Base-by-base conservation (phyloP, 2,888 invertebrate species). In the Heliconius erato region DNA sequence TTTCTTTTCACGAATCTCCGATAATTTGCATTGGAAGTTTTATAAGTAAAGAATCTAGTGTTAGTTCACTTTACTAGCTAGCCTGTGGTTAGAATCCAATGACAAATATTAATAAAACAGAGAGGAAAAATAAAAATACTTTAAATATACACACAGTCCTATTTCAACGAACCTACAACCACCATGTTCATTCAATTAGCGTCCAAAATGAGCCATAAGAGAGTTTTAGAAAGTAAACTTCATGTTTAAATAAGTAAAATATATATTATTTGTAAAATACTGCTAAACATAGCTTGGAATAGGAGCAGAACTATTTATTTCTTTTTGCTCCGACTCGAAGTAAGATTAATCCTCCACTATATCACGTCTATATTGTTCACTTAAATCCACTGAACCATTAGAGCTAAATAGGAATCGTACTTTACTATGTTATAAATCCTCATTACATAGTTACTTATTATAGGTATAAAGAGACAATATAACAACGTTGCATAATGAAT, bases 401-500 rank as follows among this genome's bases (percentile, higher is more conserved):
- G 26, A 49, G 72, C 49, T 16, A 63, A 67, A 6, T 44, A 19
- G 28, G 28, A 65, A 67, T 59, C 40, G 19, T 35, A 59, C 80
- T 80, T 68, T 44, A 28, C 78, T 44, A 14, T 49, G 32, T 28
- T 65, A 77, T 6, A 74, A 74, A 59, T 76, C 26, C 35, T 40
- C 16, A 63, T 63, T 63, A 5, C 74, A 12, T 74, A 32, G 4
- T 74, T 59, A 68, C 74, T 54, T 80, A 54, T 35, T 68, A 40
- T n/a, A 65, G 40, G 11, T 71, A 49, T 44, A 74, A 67, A 67
- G 54, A 26, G 44, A 26, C 40, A 40, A 72, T 72, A 72, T n/a
- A 32, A 69, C 63, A 32, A 74, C 63, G 74, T 67, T 54, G 49
- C 44, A 40, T 59, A 81, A 28, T 83, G 81, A 83, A 83, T 83